phyloP scores from a whole-genome alignment of 2,797 vertebrate genomes.

The Pygocentrus nattereri region DNA sequence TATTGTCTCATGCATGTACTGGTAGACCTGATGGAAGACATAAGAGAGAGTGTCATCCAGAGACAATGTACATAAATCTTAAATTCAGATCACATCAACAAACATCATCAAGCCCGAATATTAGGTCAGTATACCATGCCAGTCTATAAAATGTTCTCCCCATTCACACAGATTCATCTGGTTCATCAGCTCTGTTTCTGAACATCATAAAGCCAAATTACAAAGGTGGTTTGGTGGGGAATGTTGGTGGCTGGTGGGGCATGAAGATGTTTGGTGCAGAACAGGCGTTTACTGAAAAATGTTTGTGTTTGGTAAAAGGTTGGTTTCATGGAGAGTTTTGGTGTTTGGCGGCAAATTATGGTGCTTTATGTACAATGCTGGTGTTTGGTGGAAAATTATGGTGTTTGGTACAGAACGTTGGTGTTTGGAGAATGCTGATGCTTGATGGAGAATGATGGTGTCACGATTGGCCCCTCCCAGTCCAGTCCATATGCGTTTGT shows the following conservation, averaged over 20 bases:
- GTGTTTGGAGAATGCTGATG: too few relatives aligned
- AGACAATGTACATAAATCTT: neutral
- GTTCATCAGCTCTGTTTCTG: neutral
- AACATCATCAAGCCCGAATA: neutral
- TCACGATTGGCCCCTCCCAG: too few relatives aligned
- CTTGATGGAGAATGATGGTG: neutral
- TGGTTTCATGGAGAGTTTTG: neutral
- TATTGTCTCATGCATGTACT: conserved; percentile 99
- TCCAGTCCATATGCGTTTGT: too few relatives aligned
- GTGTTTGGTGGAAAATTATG: neutral
- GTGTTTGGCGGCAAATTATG: neutral
- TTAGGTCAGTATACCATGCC: too few relatives aligned
- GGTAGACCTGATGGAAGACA: conserved; percentile 88
- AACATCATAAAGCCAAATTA: neutral
- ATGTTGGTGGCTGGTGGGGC: neutral
- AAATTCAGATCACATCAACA: neutral
- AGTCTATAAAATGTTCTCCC: neutral
- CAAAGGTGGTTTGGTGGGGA: neutral
- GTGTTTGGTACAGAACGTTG: neutral
- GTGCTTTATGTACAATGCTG: neutral
- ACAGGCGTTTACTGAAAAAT: neutral
- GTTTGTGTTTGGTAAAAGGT: neutral
- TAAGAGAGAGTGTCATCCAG: neutral
- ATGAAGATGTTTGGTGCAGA: neutral
- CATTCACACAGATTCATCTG: neutral